Base-by-base conservation (phyloP, 2,888 invertebrate species). In the Sminthurides aquaticus region DNA sequence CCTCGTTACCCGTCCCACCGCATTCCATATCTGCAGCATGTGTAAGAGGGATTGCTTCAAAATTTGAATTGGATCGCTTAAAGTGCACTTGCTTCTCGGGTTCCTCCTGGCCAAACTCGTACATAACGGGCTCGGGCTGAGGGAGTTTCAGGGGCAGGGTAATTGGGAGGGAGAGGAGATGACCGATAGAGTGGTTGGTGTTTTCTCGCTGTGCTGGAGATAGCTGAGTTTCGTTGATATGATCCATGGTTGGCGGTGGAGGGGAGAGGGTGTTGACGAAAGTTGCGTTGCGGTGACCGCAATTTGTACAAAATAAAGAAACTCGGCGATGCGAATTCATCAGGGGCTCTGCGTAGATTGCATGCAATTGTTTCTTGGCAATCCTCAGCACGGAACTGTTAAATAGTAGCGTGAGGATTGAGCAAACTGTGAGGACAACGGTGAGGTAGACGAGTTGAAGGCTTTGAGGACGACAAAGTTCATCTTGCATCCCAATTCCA, bases 201-300 rank as follows among this genome's bases (percentile, higher is more conserved):
- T 56, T n/a, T 5, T 15, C 26, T 22, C 18, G 15, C 5, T 5
- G 5, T 8, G 3, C 24, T 24, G 24, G 11, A 8, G 57, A 8
- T 11, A 8, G 28, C 3, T 15, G 57, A 8, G 57, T 56, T 8
- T 27, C 57, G 18, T 52, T 5, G 20, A 15, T 5, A 26, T 22
- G 27, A 20, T 11, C 29, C 18, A n/a, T 52, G 43, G 29, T 24
- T 5, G 60, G 5, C 27, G 18, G 20, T 11, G 58, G 57, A 2
- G 67, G 67, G 11, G 67, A 61, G 1, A 73, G 66, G 2, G 72
- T 69, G 27, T 72, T 75, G 18, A 74, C 68, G 60, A 67, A 73
- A 11, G 75, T 73, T 27, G 74, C 72, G 61, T 72, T 75, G 27
- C 71, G 71, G 60, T 68, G 71, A 2, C 75, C 75, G 59, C 75